Percentiles rank a stretch among this genome's conserved stretches.
These are phyloP conservation scores for Rhingia rostrata DNA, from an alignment of 2,888 invertebrate genomes.

Conservation along the genomic window DNA sequence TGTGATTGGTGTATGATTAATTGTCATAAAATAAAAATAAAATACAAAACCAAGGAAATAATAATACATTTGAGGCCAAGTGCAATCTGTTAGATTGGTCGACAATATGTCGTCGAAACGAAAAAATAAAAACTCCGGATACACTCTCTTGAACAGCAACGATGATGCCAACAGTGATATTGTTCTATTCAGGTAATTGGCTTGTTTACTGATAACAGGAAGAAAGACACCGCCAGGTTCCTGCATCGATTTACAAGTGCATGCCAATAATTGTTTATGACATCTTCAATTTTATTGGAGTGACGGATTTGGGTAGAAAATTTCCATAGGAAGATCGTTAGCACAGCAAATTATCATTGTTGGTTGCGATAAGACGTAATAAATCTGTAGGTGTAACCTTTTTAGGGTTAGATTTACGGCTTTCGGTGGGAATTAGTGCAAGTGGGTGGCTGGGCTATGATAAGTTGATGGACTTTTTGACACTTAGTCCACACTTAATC, in stretches of 20 bases:
- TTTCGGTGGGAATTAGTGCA: too few species aligned
- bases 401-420: too few species aligned
- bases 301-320: too few species aligned
- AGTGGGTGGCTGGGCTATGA: too few species aligned
- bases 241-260: constrained; percentile 12
- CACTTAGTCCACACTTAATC: too few species aligned
- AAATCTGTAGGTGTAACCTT: too few species aligned
- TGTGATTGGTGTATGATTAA: constrained; percentile 23
- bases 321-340: too few species aligned
- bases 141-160: constrained; percentile 51
- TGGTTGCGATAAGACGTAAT: too few species aligned
- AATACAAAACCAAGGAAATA: constrained; percentile 8
- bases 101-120: constrained; percentile 50
- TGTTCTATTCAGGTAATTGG: constrained; percentile 56
- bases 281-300: background rate
- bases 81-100: background rate
- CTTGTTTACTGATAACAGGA: background rate
- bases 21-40: background rate
- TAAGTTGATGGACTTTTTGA: too few species aligned
- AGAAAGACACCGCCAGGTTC: constrained; percentile 2
- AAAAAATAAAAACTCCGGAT: constrained; percentile 65
- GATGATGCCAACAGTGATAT: constrained; percentile 44
- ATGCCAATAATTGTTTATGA: constrained; percentile 18
- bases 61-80: constrained; percentile 9
- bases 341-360: too few species aligned